These are phyloP conservation scores for Trogon melanurus DNA, from an alignment of 2,113 vertebrate genomes.

Conservation along the genomic window DNA sequence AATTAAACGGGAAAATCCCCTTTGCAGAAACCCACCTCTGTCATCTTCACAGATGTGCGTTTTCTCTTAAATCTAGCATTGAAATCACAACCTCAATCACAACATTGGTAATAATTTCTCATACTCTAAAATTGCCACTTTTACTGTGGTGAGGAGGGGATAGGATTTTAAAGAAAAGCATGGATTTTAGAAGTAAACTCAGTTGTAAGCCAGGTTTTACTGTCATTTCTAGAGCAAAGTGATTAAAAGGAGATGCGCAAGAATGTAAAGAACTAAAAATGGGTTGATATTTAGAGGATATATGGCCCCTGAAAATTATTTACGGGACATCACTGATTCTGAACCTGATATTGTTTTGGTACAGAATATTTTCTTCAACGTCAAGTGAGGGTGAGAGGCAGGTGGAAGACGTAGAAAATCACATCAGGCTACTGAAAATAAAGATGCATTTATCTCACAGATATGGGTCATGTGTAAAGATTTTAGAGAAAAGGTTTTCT, in stretches of 20 bases:
- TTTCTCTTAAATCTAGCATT: neutral
- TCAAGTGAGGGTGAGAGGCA: neutral
- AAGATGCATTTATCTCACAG: neutral
- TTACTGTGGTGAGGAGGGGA: neutral
- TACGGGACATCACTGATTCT: neutral
- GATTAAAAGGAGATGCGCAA: neutral
- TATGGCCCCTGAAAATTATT: neutral
- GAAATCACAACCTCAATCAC: neutral
- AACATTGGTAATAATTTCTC: neutral
- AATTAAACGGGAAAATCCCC: neutral
- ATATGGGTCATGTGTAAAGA: fast-evolving
- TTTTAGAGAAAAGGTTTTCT: neutral
- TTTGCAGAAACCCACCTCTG: neutral
- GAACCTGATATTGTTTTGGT: neutral
- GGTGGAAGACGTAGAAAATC: neutral
- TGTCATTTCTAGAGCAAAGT: neutral
- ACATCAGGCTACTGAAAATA: neutral
- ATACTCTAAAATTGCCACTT: neutral
- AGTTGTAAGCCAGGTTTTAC: neutral
- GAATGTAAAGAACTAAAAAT: neutral
- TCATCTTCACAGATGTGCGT: neutral
- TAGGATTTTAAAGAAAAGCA: neutral
- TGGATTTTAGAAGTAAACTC: neutral
- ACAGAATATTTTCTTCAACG: neutral
- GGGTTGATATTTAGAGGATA: neutral